Evolutionary conservation across 2,113 vertebrate species (phyloP), one percentile per base, ranked within the genome.

Genomic region (Oreochromis niloticus): DNA sequence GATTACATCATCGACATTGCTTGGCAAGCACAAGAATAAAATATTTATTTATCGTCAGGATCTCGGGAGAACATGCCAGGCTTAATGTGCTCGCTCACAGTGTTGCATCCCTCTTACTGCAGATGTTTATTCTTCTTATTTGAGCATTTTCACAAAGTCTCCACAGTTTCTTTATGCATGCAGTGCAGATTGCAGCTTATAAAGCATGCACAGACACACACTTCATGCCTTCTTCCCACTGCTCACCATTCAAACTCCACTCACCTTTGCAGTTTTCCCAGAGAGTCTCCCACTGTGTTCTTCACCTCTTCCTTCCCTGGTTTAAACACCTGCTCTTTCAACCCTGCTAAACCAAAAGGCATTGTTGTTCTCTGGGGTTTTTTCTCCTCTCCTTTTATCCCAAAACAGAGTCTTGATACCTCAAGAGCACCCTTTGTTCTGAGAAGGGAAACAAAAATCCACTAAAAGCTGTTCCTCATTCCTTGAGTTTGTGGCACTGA

Each of bases 231-330:
- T 16, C 32, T 75, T 59, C 68, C 50, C 46, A 30, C 22, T 19
- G 30, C n/a, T 56, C 22, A 19, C 30, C 14, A 48, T 52, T n/a
- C 14, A 87, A 82, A 82, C 73, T 68, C 59, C 39, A 73, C 97
- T 98, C 97, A 99, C 99, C 98, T 99, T 96, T 97, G 98, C 88
- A 99, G 95, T 92, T 97, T 97, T 85, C 98, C 98, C 87, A 99
- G 86, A 0, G 98, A 97, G 87, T 98, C 97, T 4, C 97, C 97
- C 80, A 99, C 84, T 1, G 94, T 96, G 71, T 95, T 97, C 96
- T 98, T 99, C 95, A 97, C 95, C 88, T 98, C 97, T 95, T 99
- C 97, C 81, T 97, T 98, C 66, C 97, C 97, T 41, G 98, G 97
- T 73, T 97, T 98, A 85, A 98, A 84, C 94, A 98, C 94, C 93